Conservation (phyloP, 2,797 vertebrate species). For the Myotis myotis region DNA sequence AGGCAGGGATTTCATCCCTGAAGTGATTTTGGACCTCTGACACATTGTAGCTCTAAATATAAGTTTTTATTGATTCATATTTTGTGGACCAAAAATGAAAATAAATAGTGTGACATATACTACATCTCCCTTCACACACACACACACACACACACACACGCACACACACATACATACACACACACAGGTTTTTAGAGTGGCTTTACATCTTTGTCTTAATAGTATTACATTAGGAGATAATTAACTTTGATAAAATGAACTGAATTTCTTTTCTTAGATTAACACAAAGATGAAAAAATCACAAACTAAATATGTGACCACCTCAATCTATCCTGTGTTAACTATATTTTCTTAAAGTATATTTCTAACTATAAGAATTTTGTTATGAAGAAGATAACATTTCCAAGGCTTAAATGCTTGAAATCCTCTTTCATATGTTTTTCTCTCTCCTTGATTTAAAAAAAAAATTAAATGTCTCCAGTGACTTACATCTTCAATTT, state of each 20-base stretch:
- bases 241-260: neutral
- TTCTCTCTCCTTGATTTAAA: neutral
- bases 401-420: neutral
- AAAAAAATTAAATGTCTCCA: constrained; percentile 6
- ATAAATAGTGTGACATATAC: neutral
- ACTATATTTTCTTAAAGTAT: neutral
- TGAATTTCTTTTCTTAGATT: neutral
- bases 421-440: neutral
- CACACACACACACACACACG: neutral
- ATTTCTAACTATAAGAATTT: neutral
- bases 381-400: neutral
- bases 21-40: neutral
- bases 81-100: neutral
- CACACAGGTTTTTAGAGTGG: neutral
- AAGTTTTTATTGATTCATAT: neutral
- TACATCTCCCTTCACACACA: no score
- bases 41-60: neutral
- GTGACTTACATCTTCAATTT: constrained; percentile 3
- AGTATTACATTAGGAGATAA: neutral
- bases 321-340: neutral
- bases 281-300: neutral
- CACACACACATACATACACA: neutral
- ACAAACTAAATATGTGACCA: neutral
- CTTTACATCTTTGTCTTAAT: neutral
- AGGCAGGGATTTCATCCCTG: neutral